A percentile compares a stretch with the other conserved stretches of the same genome.
These are phyloP conservation scores for Armadillidium nasatum DNA, from an alignment of 1,140 invertebrate species.

Conservation along the genomic window DNA sequence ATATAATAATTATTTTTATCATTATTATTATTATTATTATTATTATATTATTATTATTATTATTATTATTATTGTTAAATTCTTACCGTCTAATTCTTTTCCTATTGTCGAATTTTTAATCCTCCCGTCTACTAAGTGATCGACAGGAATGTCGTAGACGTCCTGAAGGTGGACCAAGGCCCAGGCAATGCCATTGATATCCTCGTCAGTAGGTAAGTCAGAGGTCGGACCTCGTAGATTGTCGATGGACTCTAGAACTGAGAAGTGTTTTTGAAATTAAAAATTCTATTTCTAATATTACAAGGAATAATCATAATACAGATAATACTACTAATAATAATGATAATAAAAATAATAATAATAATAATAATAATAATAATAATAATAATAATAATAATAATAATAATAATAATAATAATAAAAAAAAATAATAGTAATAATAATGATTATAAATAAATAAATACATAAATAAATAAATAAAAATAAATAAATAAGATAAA, in stretches of 20 bases:
- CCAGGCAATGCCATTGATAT: conserved; percentile 87
- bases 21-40: too few species aligned
- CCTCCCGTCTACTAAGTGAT: conserved; percentile 74
- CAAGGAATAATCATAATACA: neutral
- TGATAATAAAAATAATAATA: conserved; percentile 7
- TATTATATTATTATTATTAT: too few species aligned
- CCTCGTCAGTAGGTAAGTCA: conserved; percentile 67
- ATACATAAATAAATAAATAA: too few species aligned
- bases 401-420: neutral
- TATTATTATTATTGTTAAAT: too few species aligned
- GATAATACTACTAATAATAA: neutral
- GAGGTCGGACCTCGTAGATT: neutral
- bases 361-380: conserved; percentile 15
- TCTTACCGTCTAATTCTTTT: too few species aligned
- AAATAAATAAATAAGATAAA: too few species aligned
- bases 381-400: conserved; percentile 15
- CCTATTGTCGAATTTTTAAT: conserved; percentile 1
- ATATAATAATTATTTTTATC: too few species aligned
- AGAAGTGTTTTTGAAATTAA: neutral
- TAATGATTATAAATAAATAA: too few species aligned
- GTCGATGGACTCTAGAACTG: neutral
- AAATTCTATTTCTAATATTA: neutral
- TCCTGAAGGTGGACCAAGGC: conserved; percentile 91
- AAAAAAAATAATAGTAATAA: neutral
- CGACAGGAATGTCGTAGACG: conserved; percentile 87